Base-by-base conservation (phyloP, 2,888 invertebrate species). In the Philhelius pedissequus region DNA sequence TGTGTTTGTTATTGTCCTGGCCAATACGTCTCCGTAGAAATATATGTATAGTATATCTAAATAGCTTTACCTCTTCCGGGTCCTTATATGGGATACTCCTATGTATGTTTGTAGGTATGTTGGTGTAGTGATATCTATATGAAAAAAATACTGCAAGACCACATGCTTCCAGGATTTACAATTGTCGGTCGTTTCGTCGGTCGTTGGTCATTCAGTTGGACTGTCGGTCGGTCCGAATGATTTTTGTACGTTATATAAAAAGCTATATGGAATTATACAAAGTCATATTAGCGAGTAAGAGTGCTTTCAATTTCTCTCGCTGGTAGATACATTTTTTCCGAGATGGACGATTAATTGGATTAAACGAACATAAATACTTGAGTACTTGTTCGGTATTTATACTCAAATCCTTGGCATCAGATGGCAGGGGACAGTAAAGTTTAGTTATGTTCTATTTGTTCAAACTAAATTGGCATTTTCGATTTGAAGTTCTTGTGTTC, bases 1-100 rank as follows among this genome's bases (percentile, higher is more conserved):
- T 87, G 69, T 70, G 50, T 83, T 78, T 87, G 86, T 86, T 87
- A 86, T 86, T 87, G 86, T 86, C 83, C 81, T 79, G 62, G 48
- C 66, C 70, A 69, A 78, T 83, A 66, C 74, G 75, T 75, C 79
- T 68, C 68, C 13, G 0, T 18, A 18, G 13, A 56, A 3, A 56
- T 6, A 32, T 13, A 30, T 18, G 7, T 25, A 50, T n/a, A n/a
- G n/a, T n/a, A n/a, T n/a, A n/a, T n/a, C 3, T n/a, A 11, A 3
- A 30, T 35, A 43, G 43, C 27, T 43, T 52, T 74, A 62, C 35
- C 74, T 66, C 25, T 71, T 74, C 62, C 45, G 48, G 58, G 43
- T 50, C 56, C 7, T 11, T 45, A 3, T 27, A 9, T 62, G n/a
- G 22, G 32, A 56, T 58, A 18, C n/a, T n/a, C n/a, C n/a, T n/a